phyloP scores from a whole-genome alignment of 2,888 invertebrate species.

The Epinotia brunnichana region DNA sequence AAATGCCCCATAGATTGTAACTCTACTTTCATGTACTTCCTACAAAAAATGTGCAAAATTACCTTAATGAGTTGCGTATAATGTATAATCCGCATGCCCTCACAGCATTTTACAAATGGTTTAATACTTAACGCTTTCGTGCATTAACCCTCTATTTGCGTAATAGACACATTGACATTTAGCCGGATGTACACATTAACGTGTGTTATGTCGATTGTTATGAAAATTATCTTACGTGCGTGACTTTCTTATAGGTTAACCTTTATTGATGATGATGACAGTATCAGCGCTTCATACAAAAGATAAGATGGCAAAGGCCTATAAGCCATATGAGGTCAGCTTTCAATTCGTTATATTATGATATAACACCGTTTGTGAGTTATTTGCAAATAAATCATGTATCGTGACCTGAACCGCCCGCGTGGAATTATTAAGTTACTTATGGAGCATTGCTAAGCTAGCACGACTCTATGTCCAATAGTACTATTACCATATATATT shows the following conservation, averaged over 20 bases:
- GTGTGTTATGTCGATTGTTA: conserved; percentile 36
- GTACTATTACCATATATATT: background rate
- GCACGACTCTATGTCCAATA: background rate
- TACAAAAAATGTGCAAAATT: conserved; percentile 8
- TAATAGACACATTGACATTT: conserved; percentile 35
- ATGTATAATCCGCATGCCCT: conserved; percentile 1
- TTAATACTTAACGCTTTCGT: conserved; percentile 34
- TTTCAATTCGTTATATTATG: conserved; percentile 25
- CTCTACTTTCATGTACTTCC: too few species aligned
- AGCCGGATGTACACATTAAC: conserved; percentile 23
- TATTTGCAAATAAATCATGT: conserved; percentile 27
- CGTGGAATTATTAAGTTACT: conserved; percentile 22
- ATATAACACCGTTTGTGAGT: conserved; percentile 34
- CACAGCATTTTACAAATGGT: conserved; percentile 21
- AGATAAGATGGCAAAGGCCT: conserved; percentile 7
- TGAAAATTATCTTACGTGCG: conserved; percentile 24
- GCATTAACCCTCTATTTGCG: conserved; percentile 30
- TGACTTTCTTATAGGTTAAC: conserved; percentile 30
- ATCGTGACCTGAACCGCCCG: conserved; percentile 39
- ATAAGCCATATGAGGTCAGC: conserved; percentile 25
- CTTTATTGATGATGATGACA: conserved; percentile 24
- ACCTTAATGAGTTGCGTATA: conserved; percentile 14
- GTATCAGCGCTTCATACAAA: conserved; percentile 19
- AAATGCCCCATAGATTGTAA: too few species aligned
- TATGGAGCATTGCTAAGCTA: background rate